phyloP scores from a whole-genome alignment of 1,140 invertebrate genomes.

The Drosophila ambigua region DNA sequence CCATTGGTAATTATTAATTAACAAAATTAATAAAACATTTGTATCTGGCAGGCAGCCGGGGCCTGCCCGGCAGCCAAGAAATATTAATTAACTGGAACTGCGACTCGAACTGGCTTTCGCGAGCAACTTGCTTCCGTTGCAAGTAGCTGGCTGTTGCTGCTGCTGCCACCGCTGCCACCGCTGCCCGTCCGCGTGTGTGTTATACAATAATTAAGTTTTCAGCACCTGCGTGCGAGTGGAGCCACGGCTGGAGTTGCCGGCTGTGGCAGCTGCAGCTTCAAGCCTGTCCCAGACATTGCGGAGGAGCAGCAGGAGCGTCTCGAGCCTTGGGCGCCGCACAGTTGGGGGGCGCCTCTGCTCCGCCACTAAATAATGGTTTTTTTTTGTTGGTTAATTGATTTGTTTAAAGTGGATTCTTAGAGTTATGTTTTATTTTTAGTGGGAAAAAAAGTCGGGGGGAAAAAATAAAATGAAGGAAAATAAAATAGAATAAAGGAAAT shows the following conservation, averaged over 20 bases:
- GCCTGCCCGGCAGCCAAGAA: slow-evolving; percentile 40
- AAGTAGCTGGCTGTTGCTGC: slow-evolving; percentile 15
- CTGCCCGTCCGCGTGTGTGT: slow-evolving; percentile 51
- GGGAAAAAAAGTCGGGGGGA: too few species aligned
- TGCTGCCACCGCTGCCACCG: slow-evolving; percentile 11
- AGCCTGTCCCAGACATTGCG: slow-evolving; percentile 40
- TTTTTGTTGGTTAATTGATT: too few species aligned
- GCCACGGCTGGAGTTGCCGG: slow-evolving; percentile 28
- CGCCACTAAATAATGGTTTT: too few species aligned
- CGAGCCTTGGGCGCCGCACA: slow-evolving; percentile 9
- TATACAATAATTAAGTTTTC: slow-evolving; percentile 82
- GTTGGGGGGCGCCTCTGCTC: background rate
- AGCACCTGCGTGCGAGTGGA: slow-evolving; percentile 72
- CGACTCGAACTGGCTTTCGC: slow-evolving; percentile 34
- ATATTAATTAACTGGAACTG: slow-evolving; percentile 75
- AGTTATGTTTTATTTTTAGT: background rate
- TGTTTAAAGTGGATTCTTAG: too few species aligned
- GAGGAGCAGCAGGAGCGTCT: slow-evolving; percentile 21
- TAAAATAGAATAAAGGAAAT: too few species aligned
- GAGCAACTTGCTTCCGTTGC: slow-evolving; percentile 46
- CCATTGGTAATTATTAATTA: slow-evolving; percentile 77
- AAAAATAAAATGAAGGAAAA: too few species aligned
- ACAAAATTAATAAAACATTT: slow-evolving; percentile 82
- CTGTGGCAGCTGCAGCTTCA: slow-evolving; percentile 45
- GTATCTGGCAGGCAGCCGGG: slow-evolving; percentile 20